Conservation (phyloP, 1,140 invertebrate genomes). For the Bombus confusus region DNA sequence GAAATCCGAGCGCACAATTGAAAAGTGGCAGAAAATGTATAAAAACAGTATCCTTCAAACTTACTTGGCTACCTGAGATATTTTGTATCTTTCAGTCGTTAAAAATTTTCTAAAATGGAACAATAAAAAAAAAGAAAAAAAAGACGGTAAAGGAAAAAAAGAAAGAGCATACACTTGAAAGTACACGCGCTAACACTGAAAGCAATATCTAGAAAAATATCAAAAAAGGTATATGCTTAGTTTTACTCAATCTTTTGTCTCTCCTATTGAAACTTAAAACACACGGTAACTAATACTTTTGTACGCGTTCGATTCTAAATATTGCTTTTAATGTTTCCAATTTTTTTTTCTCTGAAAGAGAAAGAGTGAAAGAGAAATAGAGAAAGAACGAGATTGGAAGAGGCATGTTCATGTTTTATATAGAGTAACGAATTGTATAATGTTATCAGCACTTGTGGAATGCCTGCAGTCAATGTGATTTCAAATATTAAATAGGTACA, state of each 20-base stretch:
- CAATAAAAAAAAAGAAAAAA: conserved; percentile 23
- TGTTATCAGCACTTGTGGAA: conserved; percentile 73
- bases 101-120: conserved; percentile 39
- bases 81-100: conserved; percentile 68
- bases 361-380: conserved; percentile 50
- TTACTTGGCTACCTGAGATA: conserved; percentile 65
- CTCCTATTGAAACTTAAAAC: conserved; percentile 24
- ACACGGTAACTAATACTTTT: conserved; percentile 29
- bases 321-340: conserved; percentile 55
- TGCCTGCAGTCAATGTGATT: conserved; percentile 65
- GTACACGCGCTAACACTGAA: conserved; percentile 42
- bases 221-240: conserved; percentile 28
- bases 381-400: conserved; percentile 61
- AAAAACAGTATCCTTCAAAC: conserved; percentile 50
- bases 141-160: conserved; percentile 17
- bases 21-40: conserved; percentile 32
- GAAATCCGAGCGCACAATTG: conserved; percentile 8
- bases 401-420: conserved; percentile 58
- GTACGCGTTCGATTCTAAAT: conserved; percentile 47
- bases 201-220: conserved; percentile 55
- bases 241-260: conserved; percentile 38
- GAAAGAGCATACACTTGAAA: conserved; percentile 42
- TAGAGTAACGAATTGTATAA: conserved; percentile 64
- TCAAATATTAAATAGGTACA: conserved; percentile 44
- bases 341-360: conserved; percentile 40